phyloP scores from a whole-genome alignment of 2,113 vertebrate species.

The Campylorhamphus procurvoides region DNA sequence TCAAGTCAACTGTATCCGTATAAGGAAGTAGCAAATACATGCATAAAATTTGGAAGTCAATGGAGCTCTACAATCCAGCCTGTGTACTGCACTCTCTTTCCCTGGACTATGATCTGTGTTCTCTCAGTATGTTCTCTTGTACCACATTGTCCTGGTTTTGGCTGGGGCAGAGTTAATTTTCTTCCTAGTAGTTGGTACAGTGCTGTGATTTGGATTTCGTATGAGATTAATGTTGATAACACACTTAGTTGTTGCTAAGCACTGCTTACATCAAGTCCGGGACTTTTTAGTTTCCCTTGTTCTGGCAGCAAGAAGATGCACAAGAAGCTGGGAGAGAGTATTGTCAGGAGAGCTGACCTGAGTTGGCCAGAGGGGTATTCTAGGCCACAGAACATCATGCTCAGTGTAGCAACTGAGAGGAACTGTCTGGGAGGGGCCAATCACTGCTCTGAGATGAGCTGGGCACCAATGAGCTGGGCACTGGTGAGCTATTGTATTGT shows the following conservation, averaged over 20 bases:
- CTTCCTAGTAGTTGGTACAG: neutral
- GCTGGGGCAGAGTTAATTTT: neutral
- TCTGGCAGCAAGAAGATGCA: neutral
- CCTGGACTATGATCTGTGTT: neutral
- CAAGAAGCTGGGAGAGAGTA: neutral
- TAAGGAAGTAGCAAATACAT: neutral
- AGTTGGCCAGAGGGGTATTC: neutral
- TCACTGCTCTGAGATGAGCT: neutral
- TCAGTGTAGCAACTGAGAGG: neutral
- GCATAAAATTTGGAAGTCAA: neutral
- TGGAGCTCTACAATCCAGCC: neutral
- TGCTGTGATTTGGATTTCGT: neutral
- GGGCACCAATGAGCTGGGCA: neutral
- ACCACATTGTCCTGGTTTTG: neutral
- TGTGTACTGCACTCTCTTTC: neutral
- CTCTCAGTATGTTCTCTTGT: neutral
- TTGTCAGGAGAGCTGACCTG: neutral
- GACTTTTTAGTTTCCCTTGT: neutral
- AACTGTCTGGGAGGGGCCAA: neutral
- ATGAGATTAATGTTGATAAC: neutral
- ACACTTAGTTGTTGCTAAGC: neutral
- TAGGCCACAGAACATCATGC: neutral
- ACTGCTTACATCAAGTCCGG: neutral
- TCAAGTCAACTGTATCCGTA: neutral
- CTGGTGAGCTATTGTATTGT: accelerated